phyloP scores from a whole-genome alignment of 2,797 vertebrate species.

The Muscicapa comitata region DNA sequence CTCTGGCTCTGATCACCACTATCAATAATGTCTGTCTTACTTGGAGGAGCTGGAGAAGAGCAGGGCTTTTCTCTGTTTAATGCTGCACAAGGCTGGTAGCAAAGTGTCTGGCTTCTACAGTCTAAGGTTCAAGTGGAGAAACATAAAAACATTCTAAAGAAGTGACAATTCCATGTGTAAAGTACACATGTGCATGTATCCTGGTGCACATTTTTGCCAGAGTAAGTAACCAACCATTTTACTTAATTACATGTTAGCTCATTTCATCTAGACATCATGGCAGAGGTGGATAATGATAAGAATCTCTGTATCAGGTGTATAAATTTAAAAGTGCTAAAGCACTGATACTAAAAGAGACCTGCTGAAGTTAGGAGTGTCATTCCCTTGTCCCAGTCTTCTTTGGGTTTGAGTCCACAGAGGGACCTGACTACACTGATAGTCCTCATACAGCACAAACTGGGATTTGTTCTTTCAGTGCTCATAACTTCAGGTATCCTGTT shows the following conservation, averaged over 20 bases:
- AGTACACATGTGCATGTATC: neutral
- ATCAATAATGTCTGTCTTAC: too few species aligned
- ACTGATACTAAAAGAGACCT: neutral
- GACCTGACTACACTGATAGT: neutral
- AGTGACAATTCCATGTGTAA: neutral
- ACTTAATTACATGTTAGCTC: neutral
- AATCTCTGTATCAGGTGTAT: neutral
- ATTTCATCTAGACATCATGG: neutral
- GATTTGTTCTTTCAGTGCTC: neutral
- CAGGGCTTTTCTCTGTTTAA: neutral
- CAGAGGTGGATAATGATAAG: neutral
- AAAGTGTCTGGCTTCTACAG: neutral
- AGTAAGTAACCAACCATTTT: neutral
- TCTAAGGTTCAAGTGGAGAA: neutral
- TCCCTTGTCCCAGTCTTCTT: neutral
- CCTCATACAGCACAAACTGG: neutral
- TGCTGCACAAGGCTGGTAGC: neutral
- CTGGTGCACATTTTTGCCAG: neutral
- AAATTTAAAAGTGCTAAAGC: neutral
- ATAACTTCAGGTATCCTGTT: neutral
- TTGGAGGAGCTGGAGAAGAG: neutral
- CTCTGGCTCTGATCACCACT: neutral
- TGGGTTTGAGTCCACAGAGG: neutral
- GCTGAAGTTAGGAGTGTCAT: neutral
- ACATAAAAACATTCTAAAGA: neutral